Evolutionary conservation across 2,888 invertebrate species (phyloP), one percentile per base, ranked within the genome.

Genomic region (Microctonus hyperodae): DNA sequence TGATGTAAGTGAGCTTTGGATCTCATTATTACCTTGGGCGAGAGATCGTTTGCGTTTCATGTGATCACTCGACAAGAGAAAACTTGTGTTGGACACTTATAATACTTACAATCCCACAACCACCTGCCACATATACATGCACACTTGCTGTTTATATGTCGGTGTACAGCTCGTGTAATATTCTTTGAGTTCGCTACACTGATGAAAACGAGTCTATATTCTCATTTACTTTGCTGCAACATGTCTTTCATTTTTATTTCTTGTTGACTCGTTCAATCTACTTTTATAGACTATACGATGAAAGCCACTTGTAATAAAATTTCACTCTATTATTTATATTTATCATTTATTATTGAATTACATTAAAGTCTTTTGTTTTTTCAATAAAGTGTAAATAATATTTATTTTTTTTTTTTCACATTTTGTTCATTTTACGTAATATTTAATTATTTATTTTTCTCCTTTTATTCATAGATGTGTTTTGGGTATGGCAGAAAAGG

Each of bases 401-500:
- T 11, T 63, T 20, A 51, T 35, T 50, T 16, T 51, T 25, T 62
- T 50, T 55, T 44, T 22, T 68, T 59, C 67, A 33, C 28, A 7
- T 44, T 59, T 62, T 51, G 55, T 62, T 33, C 16, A 40, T 25
- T n/a, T 13, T 10, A 16, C 10, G n/a, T 25, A 4, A 37, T 25
- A 25, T 23, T 61, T 53, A 55, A 63, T 1, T 48, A 16, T 35
- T 37, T 20, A 31, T 5, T 70, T 65, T 55, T 70, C 53, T 68
- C 53, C 71, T 68, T 51, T 70, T 7, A 20, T 58, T 62, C 74
- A 40, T 74, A 81, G 81, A 79, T 80, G 80, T 77, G 73, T 79
- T 75, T 77, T 74, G 74, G 81, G 80, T 76, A 81, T 84, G 84
- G 84, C 83, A 79, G 85, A 83, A 78, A 83, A 84, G 80, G 79